phyloP scores from a whole-genome alignment of 1,140 invertebrate species.

The Marisa cornuarietis region DNA sequence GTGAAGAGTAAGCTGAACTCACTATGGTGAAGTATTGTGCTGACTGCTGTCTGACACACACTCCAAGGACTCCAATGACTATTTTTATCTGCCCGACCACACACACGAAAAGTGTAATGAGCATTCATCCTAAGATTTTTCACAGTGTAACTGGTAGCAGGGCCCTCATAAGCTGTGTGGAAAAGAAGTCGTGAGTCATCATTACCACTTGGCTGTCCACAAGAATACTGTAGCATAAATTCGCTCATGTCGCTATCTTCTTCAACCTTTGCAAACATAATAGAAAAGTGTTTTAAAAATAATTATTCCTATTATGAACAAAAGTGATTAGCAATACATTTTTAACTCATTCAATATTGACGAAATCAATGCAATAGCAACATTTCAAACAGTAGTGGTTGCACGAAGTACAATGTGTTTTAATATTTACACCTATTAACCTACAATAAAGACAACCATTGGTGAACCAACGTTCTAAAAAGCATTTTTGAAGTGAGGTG shows the following conservation, averaged over 20 bases:
- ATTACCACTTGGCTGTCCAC: conserved; percentile 36
- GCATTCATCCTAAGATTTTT: conserved; percentile 48
- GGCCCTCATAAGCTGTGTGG: conserved; percentile 54
- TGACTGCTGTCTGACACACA: conserved; percentile 48
- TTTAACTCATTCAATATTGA: no score
- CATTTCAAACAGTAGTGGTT: no score
- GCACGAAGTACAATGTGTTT: no score
- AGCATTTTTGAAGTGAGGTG: background rate
- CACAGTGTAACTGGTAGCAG: conserved; percentile 45
- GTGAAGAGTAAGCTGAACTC: conserved; percentile 20
- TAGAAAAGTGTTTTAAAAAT: no score
- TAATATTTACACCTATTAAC: no score
- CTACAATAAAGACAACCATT: no score
- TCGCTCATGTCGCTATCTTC: conserved; percentile 55
- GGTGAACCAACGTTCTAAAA: no score
- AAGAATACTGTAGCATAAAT: conserved; percentile 57
- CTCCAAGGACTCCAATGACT: conserved; percentile 56
- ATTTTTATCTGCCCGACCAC: conserved; percentile 45
- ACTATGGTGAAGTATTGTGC: conserved; percentile 58
- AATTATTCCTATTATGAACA: no score
- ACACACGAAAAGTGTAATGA: conserved; percentile 57
- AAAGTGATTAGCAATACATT: no score
- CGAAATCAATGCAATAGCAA: no score
- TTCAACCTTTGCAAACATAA: conserved; percentile 41
- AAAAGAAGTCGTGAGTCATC: conserved; percentile 36